Base-by-base conservation (phyloP, 2,797 vertebrate species). In the Lutjanus argentimaculatus region DNA sequence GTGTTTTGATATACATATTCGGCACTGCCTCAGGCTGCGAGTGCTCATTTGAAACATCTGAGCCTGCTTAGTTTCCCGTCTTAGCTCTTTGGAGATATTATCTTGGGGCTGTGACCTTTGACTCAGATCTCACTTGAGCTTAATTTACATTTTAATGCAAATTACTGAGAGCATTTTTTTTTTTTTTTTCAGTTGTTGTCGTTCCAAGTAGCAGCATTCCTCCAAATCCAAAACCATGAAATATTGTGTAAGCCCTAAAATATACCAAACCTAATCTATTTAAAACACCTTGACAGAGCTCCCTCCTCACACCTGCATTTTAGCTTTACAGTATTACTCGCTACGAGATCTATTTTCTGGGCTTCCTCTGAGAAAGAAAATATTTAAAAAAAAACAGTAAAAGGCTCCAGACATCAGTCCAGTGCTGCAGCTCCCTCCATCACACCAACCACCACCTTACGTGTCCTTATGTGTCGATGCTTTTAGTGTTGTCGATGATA, bases 1-100 rank as follows among this genome's bases (percentile, higher is more conserved):
- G 62, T 74, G 66, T 61, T 52, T 57, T 78, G 46, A 77, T 70
- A 63, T 79, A 72, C 67, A 85, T 75, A 67, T 82, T 51, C 49
- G 66, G n/a, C 43, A 56, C 46, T 52, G 17, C 76, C 25, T 56
- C 48, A 49, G 55, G 36, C n/a, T 49, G 49, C 45, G 63, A 77
- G 59, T 52, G 48, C 22, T 77, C 55, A 57, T 64, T 69, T 72
- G 25, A 58, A 58, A 72, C 30, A 70, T 53, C 36, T 2, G 7
- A 62, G 66, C 21, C 58, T 25, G 40, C 59, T 43, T 46, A 14
- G 15, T 42, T 67, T 53, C 53, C 59, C 4, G 22, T 59, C n/a
- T 63, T 36, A 21, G 25, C 21, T 14, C 14, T 46, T 46, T 21
- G 36, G 56, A 45, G 30, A 53, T 40, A 30, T 51, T 64, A 62